These are phyloP conservation scores for Eptesicus fuscus DNA, from an alignment of 2,113 vertebrate species.

Conservation along the genomic window DNA sequence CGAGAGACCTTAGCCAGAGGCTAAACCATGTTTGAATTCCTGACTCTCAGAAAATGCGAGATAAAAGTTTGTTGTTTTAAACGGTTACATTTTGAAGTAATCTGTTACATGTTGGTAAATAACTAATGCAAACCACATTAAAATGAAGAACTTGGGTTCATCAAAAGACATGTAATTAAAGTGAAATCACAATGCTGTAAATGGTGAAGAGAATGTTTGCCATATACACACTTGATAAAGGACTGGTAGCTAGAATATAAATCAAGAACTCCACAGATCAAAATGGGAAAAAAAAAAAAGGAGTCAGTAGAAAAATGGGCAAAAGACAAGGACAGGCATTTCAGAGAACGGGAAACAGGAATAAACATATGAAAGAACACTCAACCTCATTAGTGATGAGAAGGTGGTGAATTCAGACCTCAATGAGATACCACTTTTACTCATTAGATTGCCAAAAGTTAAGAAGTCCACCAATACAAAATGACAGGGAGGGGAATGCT, in stretches of 20 bases:
- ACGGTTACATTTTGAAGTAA: not conserved
- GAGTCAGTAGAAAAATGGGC: not conserved
- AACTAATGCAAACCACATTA: not conserved
- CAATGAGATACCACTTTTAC: not conserved
- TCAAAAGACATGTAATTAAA: not conserved
- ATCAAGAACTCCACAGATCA: not conserved
- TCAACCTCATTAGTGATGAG: not conserved
- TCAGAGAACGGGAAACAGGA: not conserved
- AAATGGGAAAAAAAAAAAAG: not conserved
- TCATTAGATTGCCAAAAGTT: not conserved
- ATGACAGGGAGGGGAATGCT: not conserved
- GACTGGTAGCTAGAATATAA: not conserved
- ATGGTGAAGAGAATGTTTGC: not conserved
- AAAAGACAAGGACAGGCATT: slow-evolving; percentile 11
- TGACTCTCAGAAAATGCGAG: not conserved
- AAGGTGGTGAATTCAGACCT: not conserved
- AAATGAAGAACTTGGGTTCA: not conserved
- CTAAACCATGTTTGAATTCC: not conserved
- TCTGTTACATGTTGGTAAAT: not conserved
- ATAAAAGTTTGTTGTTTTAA: not conserved
- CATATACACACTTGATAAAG: not conserved
- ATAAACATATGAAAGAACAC: not conserved
- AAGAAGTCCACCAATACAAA: not conserved
- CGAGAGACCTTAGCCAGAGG: not conserved
- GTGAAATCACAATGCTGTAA: not conserved